These are phyloP conservation scores for Caenorhabditis remanei DNA, from an alignment of 1,140 invertebrate species.

Conservation along the genomic window DNA sequence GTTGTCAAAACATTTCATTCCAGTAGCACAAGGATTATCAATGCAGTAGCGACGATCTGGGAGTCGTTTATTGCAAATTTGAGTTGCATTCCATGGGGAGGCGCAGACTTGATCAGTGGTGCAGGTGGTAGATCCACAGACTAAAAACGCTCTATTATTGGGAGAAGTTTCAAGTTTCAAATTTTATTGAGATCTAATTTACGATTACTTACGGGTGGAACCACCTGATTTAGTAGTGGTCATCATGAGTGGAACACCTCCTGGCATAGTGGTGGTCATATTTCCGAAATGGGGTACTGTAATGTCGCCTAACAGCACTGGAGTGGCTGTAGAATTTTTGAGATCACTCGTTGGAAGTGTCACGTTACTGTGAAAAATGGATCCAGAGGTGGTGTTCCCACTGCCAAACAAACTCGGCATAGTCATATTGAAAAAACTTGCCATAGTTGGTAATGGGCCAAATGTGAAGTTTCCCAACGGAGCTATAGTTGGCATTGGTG, in stretches of 20 bases:
- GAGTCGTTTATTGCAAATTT: not conserved
- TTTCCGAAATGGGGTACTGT: not conserved
- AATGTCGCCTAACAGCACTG: not conserved
- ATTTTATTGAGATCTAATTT: too few relatives aligned
- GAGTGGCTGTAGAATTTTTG: not conserved
- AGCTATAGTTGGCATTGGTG: not conserved
- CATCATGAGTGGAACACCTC: too few relatives aligned
- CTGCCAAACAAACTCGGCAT: not conserved
- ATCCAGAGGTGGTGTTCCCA: not conserved
- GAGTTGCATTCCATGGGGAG: not conserved
- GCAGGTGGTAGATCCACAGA: not conserved
- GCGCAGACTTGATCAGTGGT: not conserved
- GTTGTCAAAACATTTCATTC: constrained; percentile 46
- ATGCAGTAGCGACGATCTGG: constrained; percentile 24
- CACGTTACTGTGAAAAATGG: not conserved
- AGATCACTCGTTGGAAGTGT: not conserved
- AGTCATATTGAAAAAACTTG: not conserved
- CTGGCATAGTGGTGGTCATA: not conserved
- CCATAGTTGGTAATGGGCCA: not conserved
- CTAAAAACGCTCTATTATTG: not conserved
- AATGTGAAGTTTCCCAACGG: not conserved
- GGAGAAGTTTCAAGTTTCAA: too few relatives aligned
- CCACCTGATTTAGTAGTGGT: not conserved
- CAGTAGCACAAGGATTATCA: not conserved
- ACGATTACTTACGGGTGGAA: too few relatives aligned